Conservation (phyloP, 2,797 vertebrate species). For the Holocentrus rufus region DNA sequence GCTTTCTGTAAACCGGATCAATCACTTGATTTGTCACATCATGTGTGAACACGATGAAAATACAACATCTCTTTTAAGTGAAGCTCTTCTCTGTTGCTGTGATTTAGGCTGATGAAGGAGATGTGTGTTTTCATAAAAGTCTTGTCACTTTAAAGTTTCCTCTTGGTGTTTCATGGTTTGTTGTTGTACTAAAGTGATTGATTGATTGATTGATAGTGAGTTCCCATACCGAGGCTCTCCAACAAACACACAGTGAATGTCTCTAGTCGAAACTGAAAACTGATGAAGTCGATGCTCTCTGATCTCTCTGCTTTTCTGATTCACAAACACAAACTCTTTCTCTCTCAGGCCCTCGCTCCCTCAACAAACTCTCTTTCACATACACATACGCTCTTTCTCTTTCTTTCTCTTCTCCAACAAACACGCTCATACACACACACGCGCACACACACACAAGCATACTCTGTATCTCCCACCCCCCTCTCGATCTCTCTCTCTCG, state of each 20-base stretch:
- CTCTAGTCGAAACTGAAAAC: not conserved
- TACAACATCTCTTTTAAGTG: too few species aligned
- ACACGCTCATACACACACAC: not conserved
- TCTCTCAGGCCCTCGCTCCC: too few species aligned
- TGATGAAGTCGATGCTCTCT: too few species aligned
- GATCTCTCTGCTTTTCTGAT: not conserved
- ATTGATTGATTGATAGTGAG: not conserved
- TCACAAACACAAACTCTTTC: not conserved
- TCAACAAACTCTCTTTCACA: conserved; percentile 15
- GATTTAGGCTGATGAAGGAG: too few species aligned
- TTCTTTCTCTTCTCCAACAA: conserved; percentile 5
- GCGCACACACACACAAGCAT: conserved; percentile 17
- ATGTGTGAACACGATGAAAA: too few species aligned
- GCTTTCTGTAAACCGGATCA: too few species aligned
- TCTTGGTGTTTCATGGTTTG: too few species aligned
- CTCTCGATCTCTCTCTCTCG: conserved; percentile 24
- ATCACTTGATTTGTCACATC: too few species aligned
- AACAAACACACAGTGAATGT: not conserved
- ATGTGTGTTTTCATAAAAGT: too few species aligned
- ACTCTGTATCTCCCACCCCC: not conserved
- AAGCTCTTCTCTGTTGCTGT: too few species aligned
- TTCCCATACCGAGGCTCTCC: not conserved
- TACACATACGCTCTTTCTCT: conserved; percentile 10
- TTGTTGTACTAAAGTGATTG: too few species aligned
- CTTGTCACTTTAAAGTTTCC: too few species aligned